Conservation (phyloP, 2,113 vertebrate genomes). For the Neolamprologus sp. region DNA sequence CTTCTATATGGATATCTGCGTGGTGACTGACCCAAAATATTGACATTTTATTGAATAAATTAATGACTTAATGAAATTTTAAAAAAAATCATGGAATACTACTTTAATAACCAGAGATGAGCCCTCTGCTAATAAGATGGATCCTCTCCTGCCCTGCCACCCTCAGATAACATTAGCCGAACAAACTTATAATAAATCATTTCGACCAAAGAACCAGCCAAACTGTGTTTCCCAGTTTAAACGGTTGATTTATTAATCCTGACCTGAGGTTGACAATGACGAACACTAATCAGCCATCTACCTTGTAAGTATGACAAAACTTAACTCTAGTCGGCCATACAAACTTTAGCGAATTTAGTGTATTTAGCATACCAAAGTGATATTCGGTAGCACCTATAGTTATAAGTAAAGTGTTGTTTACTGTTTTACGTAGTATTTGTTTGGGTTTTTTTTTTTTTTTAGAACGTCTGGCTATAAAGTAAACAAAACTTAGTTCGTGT, state of each 20-base stretch:
- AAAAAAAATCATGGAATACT: neutral
- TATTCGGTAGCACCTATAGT: neutral
- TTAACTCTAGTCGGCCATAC: accelerated
- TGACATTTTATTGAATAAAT: neutral
- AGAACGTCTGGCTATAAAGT: neutral
- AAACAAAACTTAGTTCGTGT: neutral
- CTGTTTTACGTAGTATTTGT: neutral
- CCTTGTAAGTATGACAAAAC: neutral
- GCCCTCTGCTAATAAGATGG: neutral
- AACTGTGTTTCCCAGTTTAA: neutral
- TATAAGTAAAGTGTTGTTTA: neutral
- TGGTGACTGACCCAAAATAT: neutral
- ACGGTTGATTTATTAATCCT: neutral
- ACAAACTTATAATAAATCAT: neutral
- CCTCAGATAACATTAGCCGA: neutral
- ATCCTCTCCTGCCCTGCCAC: neutral
- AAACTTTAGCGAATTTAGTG: neutral
- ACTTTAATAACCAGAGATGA: neutral
- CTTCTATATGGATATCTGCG: neutral
- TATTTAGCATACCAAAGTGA: neutral
- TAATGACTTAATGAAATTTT: neutral
- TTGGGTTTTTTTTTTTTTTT: accelerated
- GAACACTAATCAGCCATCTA: neutral
- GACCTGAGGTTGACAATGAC: neutral
- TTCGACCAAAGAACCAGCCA: neutral